phyloP scores from a whole-genome alignment of 53 echinoderm and acorn worm genomes.

The Crossaster papposus region DNA sequence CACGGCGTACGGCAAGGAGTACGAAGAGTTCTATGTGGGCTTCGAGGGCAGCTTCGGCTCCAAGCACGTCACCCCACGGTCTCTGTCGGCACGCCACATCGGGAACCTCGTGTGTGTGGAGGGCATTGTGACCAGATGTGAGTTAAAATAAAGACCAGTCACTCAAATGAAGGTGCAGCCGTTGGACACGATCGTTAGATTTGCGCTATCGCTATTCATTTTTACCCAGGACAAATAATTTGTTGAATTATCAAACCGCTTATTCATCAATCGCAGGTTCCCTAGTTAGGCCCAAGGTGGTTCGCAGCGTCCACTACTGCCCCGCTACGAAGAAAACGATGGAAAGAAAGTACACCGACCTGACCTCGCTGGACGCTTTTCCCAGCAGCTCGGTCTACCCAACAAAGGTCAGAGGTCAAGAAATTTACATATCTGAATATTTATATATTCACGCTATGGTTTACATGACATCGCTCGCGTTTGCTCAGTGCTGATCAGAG shows the following conservation, averaged over 20 bases:
- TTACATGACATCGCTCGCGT: too few relatives aligned
- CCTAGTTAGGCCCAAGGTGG: constrained; percentile 96
- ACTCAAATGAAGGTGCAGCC: too few relatives aligned
- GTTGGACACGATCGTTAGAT: too few relatives aligned
- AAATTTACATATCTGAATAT: too few relatives aligned
- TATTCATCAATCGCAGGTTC: constrained; percentile 81
- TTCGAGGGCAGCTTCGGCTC: constrained; percentile 98
- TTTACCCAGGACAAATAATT: too few relatives aligned
- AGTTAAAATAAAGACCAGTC: constrained; percentile 33
- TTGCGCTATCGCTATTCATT: too few relatives aligned
- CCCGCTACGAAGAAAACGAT: constrained; percentile 97
- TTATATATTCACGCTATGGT: too few relatives aligned
- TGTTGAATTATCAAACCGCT: neutral
- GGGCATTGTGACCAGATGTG: constrained; percentile 95
- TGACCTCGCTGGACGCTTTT: constrained; percentile 97
- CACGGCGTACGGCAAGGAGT: constrained; percentile 87
- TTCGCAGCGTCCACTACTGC: constrained; percentile 95
- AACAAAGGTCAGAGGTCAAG: constrained; percentile 73
- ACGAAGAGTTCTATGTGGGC: constrained; percentile 97
- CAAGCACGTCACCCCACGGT: constrained; percentile 92
- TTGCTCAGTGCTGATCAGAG: too few relatives aligned
- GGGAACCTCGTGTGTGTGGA: constrained; percentile 97
- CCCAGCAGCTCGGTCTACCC: constrained; percentile 96
- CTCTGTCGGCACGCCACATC: constrained; percentile 87
- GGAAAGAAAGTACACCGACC: constrained; percentile 97